Conservation (phyloP, 2,888 invertebrate species). For the Spilosoma lubricipeda region DNA sequence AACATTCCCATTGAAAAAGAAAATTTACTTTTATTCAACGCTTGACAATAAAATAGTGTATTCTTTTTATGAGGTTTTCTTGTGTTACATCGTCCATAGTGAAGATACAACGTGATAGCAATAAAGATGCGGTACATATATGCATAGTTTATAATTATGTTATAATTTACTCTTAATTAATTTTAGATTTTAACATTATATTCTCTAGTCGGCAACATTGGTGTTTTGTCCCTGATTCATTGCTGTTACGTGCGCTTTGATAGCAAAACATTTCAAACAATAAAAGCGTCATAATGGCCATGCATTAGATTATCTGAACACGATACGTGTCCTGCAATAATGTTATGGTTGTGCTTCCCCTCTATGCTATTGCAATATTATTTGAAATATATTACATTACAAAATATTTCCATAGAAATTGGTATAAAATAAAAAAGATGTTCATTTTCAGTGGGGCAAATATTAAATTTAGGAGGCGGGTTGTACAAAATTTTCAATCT, state of each 20-base stretch:
- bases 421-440: conserved; percentile 6
- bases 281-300: conserved; percentile 80
- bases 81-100: background rate
- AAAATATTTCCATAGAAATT: conserved; percentile 19
- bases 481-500: background rate
- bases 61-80: conserved; percentile 67
- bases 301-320: conserved; percentile 80
- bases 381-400: conserved; percentile 63
- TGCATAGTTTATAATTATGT: background rate
- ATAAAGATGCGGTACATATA: background rate
- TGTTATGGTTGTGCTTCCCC: conserved; percentile 68
- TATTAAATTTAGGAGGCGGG: background rate
- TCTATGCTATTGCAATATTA: conserved; percentile 64
- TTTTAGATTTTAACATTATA: background rate
- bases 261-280: conserved; percentile 71
- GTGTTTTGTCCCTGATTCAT: conserved; percentile 40
- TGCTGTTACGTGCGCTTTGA: conserved; percentile 63
- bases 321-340: conserved; percentile 84
- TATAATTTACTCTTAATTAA: background rate
- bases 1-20: conserved; percentile 80
- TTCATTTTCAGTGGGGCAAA: background rate
- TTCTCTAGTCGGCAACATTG: conserved; percentile 13
- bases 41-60: conserved; percentile 64
- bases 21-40: conserved; percentile 81
- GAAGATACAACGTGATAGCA: background rate